These are phyloP conservation scores for Chloropsis hardwickii DNA, from an alignment of 2,113 vertebrate species.

Conservation along the genomic window DNA sequence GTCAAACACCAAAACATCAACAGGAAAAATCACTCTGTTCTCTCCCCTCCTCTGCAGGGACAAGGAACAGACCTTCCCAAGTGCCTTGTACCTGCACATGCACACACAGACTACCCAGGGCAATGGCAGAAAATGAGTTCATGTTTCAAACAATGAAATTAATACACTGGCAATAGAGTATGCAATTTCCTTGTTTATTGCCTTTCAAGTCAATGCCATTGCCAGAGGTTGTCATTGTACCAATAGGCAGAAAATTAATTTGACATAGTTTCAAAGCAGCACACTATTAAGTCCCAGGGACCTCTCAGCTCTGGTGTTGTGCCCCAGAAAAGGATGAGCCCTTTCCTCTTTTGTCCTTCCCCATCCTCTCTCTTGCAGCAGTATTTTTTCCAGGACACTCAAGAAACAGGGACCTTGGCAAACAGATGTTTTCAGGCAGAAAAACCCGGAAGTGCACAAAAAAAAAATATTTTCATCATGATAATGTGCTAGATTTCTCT, in stretches of 20 bases:
- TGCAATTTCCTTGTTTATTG: conserved; percentile 20
- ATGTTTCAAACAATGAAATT: background rate
- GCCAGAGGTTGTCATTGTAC: conserved; percentile 20
- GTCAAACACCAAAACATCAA: background rate
- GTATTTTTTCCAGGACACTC: background rate
- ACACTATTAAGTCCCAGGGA: background rate
- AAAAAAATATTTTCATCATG: background rate
- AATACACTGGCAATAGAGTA: conserved; percentile 6
- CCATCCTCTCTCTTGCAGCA: background rate
- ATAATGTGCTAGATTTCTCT: background rate
- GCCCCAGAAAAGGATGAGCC: background rate
- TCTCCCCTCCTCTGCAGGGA: background rate
- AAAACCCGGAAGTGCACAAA: background rate
- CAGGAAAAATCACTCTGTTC: background rate
- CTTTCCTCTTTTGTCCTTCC: background rate
- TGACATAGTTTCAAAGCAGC: background rate
- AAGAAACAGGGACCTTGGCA: background rate
- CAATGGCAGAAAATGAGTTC: background rate
- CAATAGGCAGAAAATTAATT: conserved; percentile 25
- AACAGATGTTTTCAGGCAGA: background rate
- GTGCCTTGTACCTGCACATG: background rate
- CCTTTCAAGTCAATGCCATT: background rate
- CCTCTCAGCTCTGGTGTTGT: background rate
- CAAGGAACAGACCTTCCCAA: background rate
- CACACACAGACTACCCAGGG: background rate